Conservation (phyloP, 2,113 vertebrate species). For the Polypterus senegalus region DNA sequence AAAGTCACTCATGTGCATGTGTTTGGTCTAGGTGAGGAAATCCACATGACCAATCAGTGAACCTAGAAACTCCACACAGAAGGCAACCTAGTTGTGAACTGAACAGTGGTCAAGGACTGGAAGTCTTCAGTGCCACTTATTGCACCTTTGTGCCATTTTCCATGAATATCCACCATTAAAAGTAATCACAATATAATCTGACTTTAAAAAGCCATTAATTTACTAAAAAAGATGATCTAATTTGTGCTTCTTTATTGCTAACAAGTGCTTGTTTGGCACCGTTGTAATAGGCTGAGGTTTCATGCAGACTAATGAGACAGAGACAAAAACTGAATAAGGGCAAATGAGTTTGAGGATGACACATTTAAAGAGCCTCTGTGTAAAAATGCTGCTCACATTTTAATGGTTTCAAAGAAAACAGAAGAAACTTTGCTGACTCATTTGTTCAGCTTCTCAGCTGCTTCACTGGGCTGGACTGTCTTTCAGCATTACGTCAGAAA, state of each 20-base stretch:
- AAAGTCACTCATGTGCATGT: too few relatives aligned
- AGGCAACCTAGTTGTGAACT: too few relatives aligned
- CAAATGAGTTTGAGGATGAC: constrained; percentile 4
- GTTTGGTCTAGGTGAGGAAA: too few relatives aligned
- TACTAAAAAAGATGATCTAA: not conserved
- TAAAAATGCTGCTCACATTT: not conserved
- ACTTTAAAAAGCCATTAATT: constrained; percentile 2
- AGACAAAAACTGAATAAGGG: not conserved
- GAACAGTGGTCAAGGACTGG: too few relatives aligned
- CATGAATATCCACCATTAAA: not conserved
- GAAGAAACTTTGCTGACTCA: constrained; percentile 20
- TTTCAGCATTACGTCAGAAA: too few relatives aligned
- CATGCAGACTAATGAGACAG: not conserved
- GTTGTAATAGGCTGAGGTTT: not conserved
- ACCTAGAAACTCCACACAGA: too few relatives aligned
- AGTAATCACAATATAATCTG: not conserved
- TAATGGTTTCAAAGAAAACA: constrained; percentile 10
- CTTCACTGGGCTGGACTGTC: constrained; percentile 4
- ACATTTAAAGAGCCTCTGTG: not conserved
- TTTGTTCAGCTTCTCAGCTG: constrained; percentile 5
- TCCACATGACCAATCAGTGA: too few relatives aligned
- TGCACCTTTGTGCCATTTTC: not conserved
- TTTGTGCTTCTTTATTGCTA: not conserved
- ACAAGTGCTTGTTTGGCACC: not conserved
- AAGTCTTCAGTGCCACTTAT: not conserved